Percentiles rank a stretch among this genome's conserved stretches.
phyloP scores from a whole-genome alignment of 2,113 vertebrate genomes.

The Poicephalus gulielmi region DNA sequence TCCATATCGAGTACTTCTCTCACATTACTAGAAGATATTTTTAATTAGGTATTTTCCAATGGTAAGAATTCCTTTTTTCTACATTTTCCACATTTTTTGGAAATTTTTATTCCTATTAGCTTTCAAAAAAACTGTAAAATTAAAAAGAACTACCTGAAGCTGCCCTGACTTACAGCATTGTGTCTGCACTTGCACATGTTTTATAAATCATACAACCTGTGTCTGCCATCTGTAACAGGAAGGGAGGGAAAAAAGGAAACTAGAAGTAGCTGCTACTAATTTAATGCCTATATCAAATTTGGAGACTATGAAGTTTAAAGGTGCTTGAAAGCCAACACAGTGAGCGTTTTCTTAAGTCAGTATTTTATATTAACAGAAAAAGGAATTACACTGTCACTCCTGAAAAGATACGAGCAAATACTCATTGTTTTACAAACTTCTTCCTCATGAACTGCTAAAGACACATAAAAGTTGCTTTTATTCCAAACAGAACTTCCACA shows the following conservation, averaged over 20 bases:
- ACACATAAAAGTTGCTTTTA: not conserved
- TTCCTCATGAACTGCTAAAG: not conserved
- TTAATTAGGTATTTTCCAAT: not conserved
- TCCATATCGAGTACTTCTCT: not conserved
- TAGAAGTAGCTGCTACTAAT: not conserved
- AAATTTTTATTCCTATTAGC: not conserved
- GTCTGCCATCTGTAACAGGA: not conserved
- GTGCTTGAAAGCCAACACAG: not conserved
- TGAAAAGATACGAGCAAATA: not conserved
- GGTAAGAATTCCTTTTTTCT: not conserved
- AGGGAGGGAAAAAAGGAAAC: not conserved
- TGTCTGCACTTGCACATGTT: not conserved
- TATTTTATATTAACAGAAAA: not conserved
- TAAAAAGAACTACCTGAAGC: not conserved
- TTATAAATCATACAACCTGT: fast-evolving
- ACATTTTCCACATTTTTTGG: not conserved
- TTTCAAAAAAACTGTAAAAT: not conserved
- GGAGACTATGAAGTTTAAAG: not conserved
- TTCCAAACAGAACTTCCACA: not conserved
- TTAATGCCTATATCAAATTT: not conserved
- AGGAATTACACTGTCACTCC: not conserved
- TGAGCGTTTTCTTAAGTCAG: not conserved
- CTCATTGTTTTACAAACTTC: not conserved
- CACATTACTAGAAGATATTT: not conserved
- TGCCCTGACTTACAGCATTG: not conserved